Percentiles rank a stretch among this genome's conserved stretches.
Conservation (phyloP, 2,113 vertebrate species). For the Oryzias woworae region DNA sequence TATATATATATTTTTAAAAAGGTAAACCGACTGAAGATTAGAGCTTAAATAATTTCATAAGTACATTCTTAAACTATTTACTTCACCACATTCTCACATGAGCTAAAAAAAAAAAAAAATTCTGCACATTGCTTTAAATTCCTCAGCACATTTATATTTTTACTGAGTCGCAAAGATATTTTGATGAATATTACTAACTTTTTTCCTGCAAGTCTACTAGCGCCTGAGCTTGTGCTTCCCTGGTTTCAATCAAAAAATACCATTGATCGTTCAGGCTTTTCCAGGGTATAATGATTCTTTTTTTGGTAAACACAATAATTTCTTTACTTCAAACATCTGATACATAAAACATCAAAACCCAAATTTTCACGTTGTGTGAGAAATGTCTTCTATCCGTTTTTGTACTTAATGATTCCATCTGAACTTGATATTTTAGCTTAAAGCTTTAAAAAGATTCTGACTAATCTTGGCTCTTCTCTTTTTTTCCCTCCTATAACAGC, state of each 20-base stretch:
- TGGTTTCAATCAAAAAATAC: constrained; percentile 30
- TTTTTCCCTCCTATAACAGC: constrained; percentile 63
- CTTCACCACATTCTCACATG: neutral
- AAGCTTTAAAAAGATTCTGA: constrained; percentile 15
- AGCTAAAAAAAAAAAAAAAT: too few relatives aligned
- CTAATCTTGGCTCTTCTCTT: constrained; percentile 6
- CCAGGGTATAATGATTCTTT: constrained; percentile 31
- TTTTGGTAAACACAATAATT: constrained; percentile 24
- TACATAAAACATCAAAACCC: constrained; percentile 38
- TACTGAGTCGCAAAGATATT: neutral
- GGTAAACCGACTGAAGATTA: neutral
- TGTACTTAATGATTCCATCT: constrained; percentile 15
- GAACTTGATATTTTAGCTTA: constrained; percentile 6
- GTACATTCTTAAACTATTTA: neutral
- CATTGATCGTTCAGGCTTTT: constrained; percentile 23
- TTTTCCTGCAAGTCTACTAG: constrained; percentile 24
- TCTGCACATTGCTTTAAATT: too few relatives aligned
- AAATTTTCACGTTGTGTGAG: constrained; percentile 1
- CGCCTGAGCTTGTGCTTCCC: constrained; percentile 12
- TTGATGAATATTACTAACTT: constrained; percentile 8
- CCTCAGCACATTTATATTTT: too few relatives aligned
- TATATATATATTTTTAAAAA: neutral
- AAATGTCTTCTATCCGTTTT: constrained; percentile 7
- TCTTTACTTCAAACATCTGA: constrained; percentile 21
- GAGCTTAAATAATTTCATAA: neutral